Evolutionary conservation across 2,797 vertebrate species (phyloP).

Genomic region (Salmo trutta): DNA sequence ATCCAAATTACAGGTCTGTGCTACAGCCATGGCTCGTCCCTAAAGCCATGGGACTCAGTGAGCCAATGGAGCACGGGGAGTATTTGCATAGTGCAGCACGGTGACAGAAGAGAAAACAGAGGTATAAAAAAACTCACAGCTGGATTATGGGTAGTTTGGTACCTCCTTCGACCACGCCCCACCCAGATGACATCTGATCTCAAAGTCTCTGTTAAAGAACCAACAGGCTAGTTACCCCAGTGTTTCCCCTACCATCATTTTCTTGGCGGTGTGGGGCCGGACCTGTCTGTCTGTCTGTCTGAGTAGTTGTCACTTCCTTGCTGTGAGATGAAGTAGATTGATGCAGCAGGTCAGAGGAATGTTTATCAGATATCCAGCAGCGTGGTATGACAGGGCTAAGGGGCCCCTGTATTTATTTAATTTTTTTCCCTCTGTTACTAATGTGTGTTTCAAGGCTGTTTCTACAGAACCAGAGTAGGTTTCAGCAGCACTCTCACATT

Average conservation of each 20-base stretch:
- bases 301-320: not conserved
- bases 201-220: not conserved
- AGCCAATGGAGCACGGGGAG: not conserved
- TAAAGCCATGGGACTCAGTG: conserved; percentile 48
- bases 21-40: conserved; percentile 34
- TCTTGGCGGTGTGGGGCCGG: not conserved
- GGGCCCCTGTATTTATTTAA: not conserved
- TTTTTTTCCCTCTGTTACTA: not conserved
- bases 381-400: not conserved
- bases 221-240: not conserved
- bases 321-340: not conserved
- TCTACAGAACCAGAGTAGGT: not conserved
- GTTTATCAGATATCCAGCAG: not conserved
- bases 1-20: conserved; percentile 28
- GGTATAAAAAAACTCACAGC: not conserved
- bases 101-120: not conserved
- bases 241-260: not conserved
- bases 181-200: not conserved
- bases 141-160: not conserved
- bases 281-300: not conserved
- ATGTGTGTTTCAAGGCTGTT: not conserved
- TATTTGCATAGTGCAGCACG: not conserved
- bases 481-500: not conserved
- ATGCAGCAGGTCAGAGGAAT: not conserved
- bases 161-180: not conserved